These are phyloP conservation scores for Venustoraphidia nigricollis DNA, from an alignment of 2,888 invertebrate genomes.

Conservation along the genomic window DNA sequence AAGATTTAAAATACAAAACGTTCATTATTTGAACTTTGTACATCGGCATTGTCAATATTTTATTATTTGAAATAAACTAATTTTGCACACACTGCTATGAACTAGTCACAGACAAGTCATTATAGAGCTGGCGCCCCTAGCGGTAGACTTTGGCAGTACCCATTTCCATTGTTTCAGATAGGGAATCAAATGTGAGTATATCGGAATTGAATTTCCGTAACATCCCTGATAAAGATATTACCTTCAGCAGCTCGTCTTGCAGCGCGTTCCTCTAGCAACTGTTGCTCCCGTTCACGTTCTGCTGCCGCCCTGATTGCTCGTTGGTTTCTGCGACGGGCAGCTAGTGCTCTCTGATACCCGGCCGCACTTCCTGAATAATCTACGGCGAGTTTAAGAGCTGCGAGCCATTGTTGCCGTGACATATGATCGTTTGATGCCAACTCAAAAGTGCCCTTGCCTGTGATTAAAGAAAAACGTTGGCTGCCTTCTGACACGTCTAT, in stretches of 20 bases:
- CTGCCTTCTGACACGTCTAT: slow-evolving; percentile 41
- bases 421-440: slow-evolving; percentile 60
- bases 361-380: slow-evolving; percentile 52
- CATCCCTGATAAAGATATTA: background rate
- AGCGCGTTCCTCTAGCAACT: slow-evolving; percentile 47
- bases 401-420: slow-evolving; percentile 61
- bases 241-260: slow-evolving; percentile 42
- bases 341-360: slow-evolving; percentile 51
- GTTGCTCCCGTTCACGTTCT: slow-evolving; percentile 37
- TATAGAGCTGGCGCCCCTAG: no score
- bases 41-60: no score
- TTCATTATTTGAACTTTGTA: no score
- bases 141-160: no score
- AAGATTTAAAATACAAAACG: no score
- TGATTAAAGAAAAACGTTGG: slow-evolving; percentile 49
- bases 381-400: slow-evolving; percentile 56
- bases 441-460: slow-evolving; percentile 56
- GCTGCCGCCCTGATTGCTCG: slow-evolving; percentile 42
- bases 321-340: slow-evolving; percentile 31
- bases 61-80: no score
- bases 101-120: no score
- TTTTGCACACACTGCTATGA: no score
- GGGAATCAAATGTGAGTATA: background rate
- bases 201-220: no score
- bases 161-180: background rate